Evolutionary conservation across 2,113 vertebrate species (phyloP).

Genomic region (Isichthys henryi): DNA sequence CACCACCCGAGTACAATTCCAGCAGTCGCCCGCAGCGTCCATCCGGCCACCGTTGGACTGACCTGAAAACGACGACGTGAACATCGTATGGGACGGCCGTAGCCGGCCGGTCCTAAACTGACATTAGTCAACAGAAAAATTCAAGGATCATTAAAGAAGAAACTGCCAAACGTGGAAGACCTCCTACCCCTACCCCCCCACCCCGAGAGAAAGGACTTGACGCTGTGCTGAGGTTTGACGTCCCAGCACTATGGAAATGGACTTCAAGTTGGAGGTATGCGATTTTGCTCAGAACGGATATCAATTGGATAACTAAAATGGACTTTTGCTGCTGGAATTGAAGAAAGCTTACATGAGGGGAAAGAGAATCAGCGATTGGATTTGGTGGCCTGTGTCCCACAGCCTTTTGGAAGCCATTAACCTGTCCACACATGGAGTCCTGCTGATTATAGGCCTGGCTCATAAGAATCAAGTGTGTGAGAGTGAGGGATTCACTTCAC

Average conservation of each 20-base stretch:
- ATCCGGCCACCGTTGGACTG: slow-evolving; percentile 31
- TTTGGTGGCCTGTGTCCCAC: slow-evolving; percentile 44
- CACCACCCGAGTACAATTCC: slow-evolving; percentile 75
- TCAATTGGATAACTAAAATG: slow-evolving; percentile 27
- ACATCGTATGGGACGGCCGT: slow-evolving; percentile 32
- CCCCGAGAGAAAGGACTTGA: slow-evolving; percentile 34
- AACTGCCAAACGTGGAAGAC: slow-evolving; percentile 29
- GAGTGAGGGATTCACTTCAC: slow-evolving; percentile 74
- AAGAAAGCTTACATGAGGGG: slow-evolving; percentile 35
- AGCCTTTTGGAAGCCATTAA: slow-evolving; percentile 37
- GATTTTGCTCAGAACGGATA: slow-evolving; percentile 14
- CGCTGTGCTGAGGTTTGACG: slow-evolving; percentile 39
- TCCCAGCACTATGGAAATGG: slow-evolving; percentile 39
- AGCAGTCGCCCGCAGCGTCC: slow-evolving; percentile 55
- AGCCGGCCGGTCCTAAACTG: slow-evolving; percentile 38
- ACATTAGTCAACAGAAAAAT: slow-evolving; percentile 28
- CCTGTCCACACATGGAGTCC: slow-evolving; percentile 36
- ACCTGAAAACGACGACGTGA: slow-evolving; percentile 20
- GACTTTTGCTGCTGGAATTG: slow-evolving; percentile 59
- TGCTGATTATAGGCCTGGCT: slow-evolving; percentile 44
- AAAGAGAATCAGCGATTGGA: slow-evolving; percentile 18
- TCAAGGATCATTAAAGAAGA: slow-evolving; percentile 21
- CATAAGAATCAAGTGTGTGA: slow-evolving; percentile 64
- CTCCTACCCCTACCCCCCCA: not conserved
- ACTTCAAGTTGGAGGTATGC: slow-evolving; percentile 23